phyloP scores from a whole-genome alignment of 2,113 vertebrate species.

The Lepus europaeus region DNA sequence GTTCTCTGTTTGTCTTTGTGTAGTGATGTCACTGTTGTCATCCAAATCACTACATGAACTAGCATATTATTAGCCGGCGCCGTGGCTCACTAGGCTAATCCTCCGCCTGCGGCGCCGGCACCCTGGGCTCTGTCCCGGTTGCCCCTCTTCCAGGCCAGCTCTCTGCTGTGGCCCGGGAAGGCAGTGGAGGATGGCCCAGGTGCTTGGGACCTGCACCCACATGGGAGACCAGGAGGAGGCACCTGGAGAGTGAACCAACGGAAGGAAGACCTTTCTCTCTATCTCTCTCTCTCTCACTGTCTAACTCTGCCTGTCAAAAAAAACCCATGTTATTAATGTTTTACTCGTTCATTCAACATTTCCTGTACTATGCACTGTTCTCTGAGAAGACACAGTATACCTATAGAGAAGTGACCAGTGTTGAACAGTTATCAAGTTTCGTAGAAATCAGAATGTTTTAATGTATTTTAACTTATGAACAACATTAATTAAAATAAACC shows the following conservation, averaged over 20 bases:
- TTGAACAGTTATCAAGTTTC: neutral
- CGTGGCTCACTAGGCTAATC: too few relatives aligned
- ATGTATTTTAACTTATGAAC: constrained; percentile 38
- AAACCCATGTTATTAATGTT: neutral
- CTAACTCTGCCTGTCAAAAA: too few relatives aligned
- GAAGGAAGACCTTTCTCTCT: too few relatives aligned
- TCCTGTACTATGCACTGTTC: neutral
- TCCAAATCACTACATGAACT: neutral
- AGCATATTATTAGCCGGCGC: neutral
- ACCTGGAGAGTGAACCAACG: too few relatives aligned
- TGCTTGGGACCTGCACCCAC: too few relatives aligned
- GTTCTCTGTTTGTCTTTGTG: neutral
- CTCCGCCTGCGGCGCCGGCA: too few relatives aligned
- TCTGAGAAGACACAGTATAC: neutral
- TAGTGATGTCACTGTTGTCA: neutral
- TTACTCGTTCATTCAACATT: constrained; percentile 17
- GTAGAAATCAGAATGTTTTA: constrained; percentile 15
- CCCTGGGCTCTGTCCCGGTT: too few relatives aligned
- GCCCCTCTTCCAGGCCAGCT: too few relatives aligned
- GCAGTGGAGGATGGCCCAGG: too few relatives aligned
- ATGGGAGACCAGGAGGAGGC: too few relatives aligned
- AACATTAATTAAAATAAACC: constrained; percentile 37
- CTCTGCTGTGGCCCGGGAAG: too few relatives aligned
- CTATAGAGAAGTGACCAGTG: neutral
- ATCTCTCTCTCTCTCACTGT: too few relatives aligned